A percentile compares a stretch with the other conserved stretches of the same genome.
These are phyloP conservation scores for Aptenodytes patagonicus DNA, from an alignment of 2,113 vertebrate species.

Conservation along the genomic window DNA sequence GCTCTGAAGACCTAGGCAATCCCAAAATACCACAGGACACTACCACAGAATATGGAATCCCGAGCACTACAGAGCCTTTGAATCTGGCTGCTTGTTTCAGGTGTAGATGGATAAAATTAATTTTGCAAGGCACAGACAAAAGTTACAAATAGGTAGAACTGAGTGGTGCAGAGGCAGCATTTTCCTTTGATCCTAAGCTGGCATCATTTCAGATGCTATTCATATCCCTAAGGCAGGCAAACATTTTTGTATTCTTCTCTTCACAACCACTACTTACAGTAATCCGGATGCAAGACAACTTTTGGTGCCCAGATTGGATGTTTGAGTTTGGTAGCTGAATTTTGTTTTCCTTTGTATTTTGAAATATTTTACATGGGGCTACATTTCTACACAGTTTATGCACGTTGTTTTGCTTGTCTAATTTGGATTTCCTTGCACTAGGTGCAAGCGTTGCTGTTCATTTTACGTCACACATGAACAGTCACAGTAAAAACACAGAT, in stretches of 20 bases:
- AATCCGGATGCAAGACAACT: neutral
- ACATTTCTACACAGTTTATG: neutral
- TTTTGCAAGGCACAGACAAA: neutral
- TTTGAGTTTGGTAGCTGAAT: neutral
- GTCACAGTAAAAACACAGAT: neutral
- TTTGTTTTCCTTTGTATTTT: neutral
- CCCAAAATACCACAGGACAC: neutral
- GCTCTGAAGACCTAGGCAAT: neutral
- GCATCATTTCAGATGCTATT: neutral
- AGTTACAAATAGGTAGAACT: neutral
- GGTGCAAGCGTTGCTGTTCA: neutral
- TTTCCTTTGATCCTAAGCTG: neutral
- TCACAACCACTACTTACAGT: neutral
- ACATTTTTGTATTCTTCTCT: neutral
- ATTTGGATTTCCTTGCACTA: neutral
- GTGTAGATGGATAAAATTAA: neutral
- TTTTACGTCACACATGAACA: neutral
- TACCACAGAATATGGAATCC: neutral
- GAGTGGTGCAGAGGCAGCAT: neutral
- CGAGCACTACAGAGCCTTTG: neutral
- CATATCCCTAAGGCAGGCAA: neutral
- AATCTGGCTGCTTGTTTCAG: neutral
- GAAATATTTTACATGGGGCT: neutral
- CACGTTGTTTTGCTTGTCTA: neutral
- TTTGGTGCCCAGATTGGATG: neutral